Evolutionary conservation across 2,797 vertebrate genomes (phyloP).

Genomic region (Schizopygopsis pylzovi): DNA sequence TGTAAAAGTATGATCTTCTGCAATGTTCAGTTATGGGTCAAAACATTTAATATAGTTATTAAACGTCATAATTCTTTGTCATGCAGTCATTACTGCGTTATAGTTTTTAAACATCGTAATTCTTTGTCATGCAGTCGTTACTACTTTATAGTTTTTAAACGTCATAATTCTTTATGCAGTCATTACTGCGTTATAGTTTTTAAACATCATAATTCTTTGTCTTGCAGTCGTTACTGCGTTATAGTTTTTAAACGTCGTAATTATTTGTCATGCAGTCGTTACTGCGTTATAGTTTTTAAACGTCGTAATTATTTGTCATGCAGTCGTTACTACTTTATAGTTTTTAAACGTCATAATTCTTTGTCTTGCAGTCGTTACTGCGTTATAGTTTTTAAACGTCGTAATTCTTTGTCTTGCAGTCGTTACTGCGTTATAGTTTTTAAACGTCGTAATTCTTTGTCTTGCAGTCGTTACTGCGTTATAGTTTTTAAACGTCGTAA

Average conservation of each 20-base stretch:
- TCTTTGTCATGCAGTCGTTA: not conserved
- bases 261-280: not conserved
- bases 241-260: not conserved
- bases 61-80: too few relatives aligned
- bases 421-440: not conserved
- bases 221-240: too few relatives aligned
- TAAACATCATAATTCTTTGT: not conserved
- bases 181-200: not conserved
- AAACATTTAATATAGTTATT: not conserved
- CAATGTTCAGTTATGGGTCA: not conserved
- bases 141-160: not conserved
- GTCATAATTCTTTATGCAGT: rapidly evolving
- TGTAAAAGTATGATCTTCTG: constrained; percentile 87
- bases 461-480: rapidly evolving
- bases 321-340: not conserved
- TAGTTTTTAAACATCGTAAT: not conserved
- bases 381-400: rapidly evolving
- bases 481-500: not conserved
- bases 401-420: not conserved
- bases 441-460: not conserved
- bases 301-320: not conserved
- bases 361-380: not conserved
- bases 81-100: not conserved
- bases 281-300: not conserved
- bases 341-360: too few relatives aligned